Evolutionary conservation across 1,140 invertebrate genomes (phyloP).

Genomic region (Cyphomyrmex costatus): DNA sequence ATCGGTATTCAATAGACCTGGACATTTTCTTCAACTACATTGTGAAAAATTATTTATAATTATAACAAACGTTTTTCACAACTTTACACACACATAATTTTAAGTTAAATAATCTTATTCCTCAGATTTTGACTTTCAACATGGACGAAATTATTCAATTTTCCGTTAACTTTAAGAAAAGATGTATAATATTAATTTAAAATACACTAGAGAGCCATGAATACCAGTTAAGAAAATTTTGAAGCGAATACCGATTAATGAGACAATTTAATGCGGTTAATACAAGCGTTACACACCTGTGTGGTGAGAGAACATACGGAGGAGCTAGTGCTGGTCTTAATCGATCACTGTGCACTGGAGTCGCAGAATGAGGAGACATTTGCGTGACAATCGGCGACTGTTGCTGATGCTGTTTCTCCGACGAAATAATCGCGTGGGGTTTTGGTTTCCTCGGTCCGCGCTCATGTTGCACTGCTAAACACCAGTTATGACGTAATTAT

Average conservation of each 20-base stretch:
- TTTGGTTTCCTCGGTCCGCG: slow-evolving; percentile 97
- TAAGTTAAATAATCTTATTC: too few relatives aligned
- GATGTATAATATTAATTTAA: too few relatives aligned
- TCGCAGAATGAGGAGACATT: slow-evolving; percentile 77
- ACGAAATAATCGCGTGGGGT: slow-evolving; percentile 84
- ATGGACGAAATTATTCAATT: too few relatives aligned
- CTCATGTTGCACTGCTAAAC: slow-evolving; percentile 98
- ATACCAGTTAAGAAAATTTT: too few relatives aligned
- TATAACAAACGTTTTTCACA: too few relatives aligned
- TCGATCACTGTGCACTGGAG: slow-evolving; percentile 79
- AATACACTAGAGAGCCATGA: too few relatives aligned
- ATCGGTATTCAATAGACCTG: too few relatives aligned
- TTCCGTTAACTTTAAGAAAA: too few relatives aligned
- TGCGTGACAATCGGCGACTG: slow-evolving; percentile 80
- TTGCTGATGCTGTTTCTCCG: slow-evolving; percentile 81
- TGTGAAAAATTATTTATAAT: too few relatives aligned
- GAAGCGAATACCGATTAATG: not conserved
- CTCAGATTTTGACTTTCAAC: too few relatives aligned
- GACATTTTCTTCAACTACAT: too few relatives aligned
- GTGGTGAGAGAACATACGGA: slow-evolving; percentile 75
- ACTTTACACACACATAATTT: too few relatives aligned
- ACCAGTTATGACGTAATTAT: slow-evolving; percentile 65
- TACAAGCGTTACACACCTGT: slow-evolving; percentile 76
- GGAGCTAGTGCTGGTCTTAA: slow-evolving; percentile 71
- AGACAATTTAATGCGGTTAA: not conserved